Conservation (phyloP, 2,113 vertebrate genomes). For the Anarhynchus alexandrinus region DNA sequence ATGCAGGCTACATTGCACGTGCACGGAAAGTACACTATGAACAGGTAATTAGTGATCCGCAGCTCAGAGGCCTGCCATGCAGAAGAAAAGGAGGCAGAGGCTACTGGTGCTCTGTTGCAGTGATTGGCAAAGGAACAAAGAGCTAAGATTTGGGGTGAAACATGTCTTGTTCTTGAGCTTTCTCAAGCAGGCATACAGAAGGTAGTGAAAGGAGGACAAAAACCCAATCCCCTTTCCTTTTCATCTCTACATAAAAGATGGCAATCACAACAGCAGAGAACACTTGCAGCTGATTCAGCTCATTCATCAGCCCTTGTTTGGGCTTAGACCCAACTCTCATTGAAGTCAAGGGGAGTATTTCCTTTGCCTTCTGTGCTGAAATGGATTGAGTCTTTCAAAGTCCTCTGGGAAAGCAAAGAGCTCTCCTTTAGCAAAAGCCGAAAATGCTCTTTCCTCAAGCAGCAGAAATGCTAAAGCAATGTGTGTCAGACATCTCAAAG, state of each 20-base stretch:
- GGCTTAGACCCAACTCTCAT: neutral
- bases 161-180: neutral
- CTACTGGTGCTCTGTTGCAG: neutral
- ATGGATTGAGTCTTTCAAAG: neutral
- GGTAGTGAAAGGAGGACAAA: neutral
- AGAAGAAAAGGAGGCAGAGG: neutral
- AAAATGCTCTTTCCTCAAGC: neutral
- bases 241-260: neutral
- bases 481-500: neutral
- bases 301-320: neutral
- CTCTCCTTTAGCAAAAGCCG: neutral
- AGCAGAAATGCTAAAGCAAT: neutral
- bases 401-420: neutral
- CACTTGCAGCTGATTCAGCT: slow-evolving; percentile 15
- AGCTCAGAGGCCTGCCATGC: neutral
- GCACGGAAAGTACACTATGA: neutral
- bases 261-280: neutral
- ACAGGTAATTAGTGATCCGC: neutral
- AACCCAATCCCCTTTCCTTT: neutral
- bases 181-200: neutral
- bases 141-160: neutral
- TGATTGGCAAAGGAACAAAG: neutral
- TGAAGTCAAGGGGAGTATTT: neutral
- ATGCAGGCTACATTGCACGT: neutral
- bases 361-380: neutral